Percentiles rank a stretch among this genome's conserved stretches.
Evolutionary conservation across 2,888 invertebrate genomes (phyloP).

Genomic region (Caenorhabditis sinica): DNA sequence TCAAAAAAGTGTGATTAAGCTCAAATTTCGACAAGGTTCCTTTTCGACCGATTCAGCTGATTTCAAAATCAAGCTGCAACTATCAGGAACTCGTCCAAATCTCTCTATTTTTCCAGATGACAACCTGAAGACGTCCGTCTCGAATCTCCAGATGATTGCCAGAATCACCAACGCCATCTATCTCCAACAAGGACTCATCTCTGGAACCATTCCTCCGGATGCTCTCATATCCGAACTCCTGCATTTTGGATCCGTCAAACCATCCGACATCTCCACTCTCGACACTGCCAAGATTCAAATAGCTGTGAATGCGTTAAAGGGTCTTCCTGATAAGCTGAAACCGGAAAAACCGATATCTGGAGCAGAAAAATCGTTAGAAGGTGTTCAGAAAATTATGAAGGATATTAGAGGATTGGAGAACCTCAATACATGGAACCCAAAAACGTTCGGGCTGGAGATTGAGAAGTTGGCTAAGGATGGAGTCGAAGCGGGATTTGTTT

Average conservation of each 20-base stretch:
- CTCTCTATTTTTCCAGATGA: neutral
- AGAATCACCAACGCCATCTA: conserved; percentile 14
- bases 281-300: neutral
- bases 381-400: neutral
- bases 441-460: neutral
- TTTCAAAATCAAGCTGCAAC: neutral
- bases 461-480: too few relatives aligned
- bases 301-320: neutral
- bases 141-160: neutral
- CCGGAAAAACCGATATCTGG: neutral
- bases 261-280: neutral
- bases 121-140: neutral
- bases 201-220: neutral
- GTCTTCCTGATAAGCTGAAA: neutral
- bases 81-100: too few relatives aligned
- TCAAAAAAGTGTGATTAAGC: too few relatives aligned
- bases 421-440: neutral
- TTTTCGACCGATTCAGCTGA: too few relatives aligned
- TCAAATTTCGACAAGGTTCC: too few relatives aligned
- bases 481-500: too few relatives aligned
- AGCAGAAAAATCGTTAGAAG: neutral
- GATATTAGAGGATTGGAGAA: neutral
- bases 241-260: conserved; percentile 8
- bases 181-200: conserved; percentile 14
- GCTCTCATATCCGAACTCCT: conserved; percentile 11